phyloP scores from a whole-genome alignment of 1,140 invertebrate species.

The Drosophila sechellia region DNA sequence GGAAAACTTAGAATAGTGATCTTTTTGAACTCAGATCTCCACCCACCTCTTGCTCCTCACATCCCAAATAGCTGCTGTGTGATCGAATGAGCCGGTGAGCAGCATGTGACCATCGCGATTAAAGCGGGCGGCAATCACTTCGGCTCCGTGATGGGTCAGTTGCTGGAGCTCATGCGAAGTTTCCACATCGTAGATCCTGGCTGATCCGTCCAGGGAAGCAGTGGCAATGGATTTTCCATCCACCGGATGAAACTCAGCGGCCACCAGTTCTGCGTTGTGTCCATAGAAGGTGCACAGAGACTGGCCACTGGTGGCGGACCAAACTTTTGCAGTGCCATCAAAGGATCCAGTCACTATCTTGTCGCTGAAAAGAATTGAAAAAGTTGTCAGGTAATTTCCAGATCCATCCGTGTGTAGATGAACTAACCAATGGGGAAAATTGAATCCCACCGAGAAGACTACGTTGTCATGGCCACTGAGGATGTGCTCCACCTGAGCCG shows the following conservation, averaged over 20 bases:
- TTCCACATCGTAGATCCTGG: constrained; percentile 89
- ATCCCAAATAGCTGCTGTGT: constrained; percentile 91
- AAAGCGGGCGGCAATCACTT: constrained; percentile 90
- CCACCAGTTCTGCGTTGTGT: constrained; percentile 90
- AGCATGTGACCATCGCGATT: constrained; percentile 89
- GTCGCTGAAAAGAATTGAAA: constrained; percentile 85
- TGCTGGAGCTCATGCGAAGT: constrained; percentile 87
- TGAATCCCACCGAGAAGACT: constrained; percentile 91
- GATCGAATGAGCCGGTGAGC: constrained; percentile 92
- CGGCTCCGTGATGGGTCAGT: constrained; percentile 89
- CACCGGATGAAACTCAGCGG: constrained; percentile 88
- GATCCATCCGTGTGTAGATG: background rate
- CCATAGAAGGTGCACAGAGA: constrained; percentile 90
- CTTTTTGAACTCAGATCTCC: no score
- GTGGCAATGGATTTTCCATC: constrained; percentile 88
- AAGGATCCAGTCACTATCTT: constrained; percentile 92
- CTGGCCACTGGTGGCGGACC: constrained; percentile 87
- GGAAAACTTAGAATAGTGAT: background rate
- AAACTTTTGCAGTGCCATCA: constrained; percentile 91
- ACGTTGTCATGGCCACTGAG: constrained; percentile 92
- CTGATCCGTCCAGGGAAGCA: constrained; percentile 91
- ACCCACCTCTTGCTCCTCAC: constrained; percentile 88
- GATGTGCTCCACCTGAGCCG: constrained; percentile 89
- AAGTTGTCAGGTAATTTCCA: background rate
- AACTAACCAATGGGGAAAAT: constrained; percentile 89